Base-by-base conservation (phyloP, 2,113 vertebrate genomes). In the Turdus rufiventris region DNA sequence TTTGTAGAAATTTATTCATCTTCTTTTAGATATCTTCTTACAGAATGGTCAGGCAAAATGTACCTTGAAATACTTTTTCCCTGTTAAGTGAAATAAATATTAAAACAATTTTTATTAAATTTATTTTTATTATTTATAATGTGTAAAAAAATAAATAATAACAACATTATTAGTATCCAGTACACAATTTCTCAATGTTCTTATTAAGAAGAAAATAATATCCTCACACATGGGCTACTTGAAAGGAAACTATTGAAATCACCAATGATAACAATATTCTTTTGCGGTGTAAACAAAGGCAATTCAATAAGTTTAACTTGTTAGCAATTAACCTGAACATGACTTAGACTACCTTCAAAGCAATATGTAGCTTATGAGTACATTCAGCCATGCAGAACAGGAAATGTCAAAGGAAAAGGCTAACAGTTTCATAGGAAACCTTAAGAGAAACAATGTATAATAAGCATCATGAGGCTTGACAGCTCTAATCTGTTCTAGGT, bases 331-430 rank as follows among this genome's bases (percentile, higher is more conserved):
- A 96, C 82, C 67, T 93, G 77, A 94, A 71, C 26, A 31, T 38
- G 88, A 71, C 40, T 93, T 96, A 95, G 75, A 80, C 43, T 91
- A 88, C 29, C 40, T 97, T 94, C 89, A 96, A 95, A 97, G 77
- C 47, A 95, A 71, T 91, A 72, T 50, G 70, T 48, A 56, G 40
- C 87, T 96, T 96, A 87, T 91, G 96, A 97, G 96, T 81, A 91
- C 36, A 81, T 21, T 93, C 91, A 94, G 40, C 95, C 95, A 94
- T 95, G 96, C 91, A 95, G 93, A 97, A 96, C 89, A 91, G 67
- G 91, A 97, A 97, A 96, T 97, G 93, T 94, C 96, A 97, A 96
- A 95, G 91, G 93, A 93, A 97, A 97, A 96, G 82, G 86, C 95
- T 96, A 97, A 96, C 71, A 58, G 53, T 93, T 97, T 97, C 92